Evolutionary conservation across 2,797 vertebrate genomes (phyloP).

Genomic region (Sebastes trivittatus): DNA sequence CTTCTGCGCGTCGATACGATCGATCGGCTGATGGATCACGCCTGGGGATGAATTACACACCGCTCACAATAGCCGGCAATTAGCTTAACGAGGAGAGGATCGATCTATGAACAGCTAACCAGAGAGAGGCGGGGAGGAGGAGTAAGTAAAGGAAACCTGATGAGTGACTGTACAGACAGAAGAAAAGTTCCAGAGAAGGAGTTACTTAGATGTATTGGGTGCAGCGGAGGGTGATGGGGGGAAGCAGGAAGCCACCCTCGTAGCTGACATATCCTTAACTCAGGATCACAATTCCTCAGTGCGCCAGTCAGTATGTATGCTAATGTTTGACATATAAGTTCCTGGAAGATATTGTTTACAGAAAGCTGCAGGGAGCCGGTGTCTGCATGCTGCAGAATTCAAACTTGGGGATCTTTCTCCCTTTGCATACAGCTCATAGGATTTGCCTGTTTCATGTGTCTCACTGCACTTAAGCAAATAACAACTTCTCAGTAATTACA

Average conservation of each 20-base stretch:
- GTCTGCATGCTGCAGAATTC: slow-evolving; percentile 10
- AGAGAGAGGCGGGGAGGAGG: background rate
- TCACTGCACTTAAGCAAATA: slow-evolving; percentile 41
- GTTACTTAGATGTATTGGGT: background rate
- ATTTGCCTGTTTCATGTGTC: slow-evolving; percentile 33
- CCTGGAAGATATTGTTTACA: slow-evolving; percentile 55
- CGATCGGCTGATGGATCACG: slow-evolving; percentile 67
- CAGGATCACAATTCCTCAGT: slow-evolving; percentile 34
- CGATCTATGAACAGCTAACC: slow-evolving; percentile 48
- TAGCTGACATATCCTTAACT: slow-evolving; percentile 43
- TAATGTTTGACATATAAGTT: slow-evolving; percentile 64
- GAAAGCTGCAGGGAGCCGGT: slow-evolving; percentile 16
- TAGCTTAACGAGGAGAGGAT: slow-evolving; percentile 68
- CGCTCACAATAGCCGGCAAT: slow-evolving; percentile 68
- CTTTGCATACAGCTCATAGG: slow-evolving; percentile 36
- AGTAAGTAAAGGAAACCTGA: slow-evolving; percentile 7
- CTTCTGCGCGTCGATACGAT: slow-evolving; percentile 53
- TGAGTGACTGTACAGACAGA: background rate
- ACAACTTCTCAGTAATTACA: slow-evolving; percentile 12
- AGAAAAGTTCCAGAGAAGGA: background rate
- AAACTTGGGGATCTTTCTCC: background rate
- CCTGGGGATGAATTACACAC: slow-evolving; percentile 56
- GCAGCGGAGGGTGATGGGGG: background rate
- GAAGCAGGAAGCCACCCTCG: slow-evolving; percentile 42
- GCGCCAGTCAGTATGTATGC: slow-evolving; percentile 23